Base-by-base conservation (phyloP, 2,888 invertebrate genomes). In the Stenotaenia linearis region DNA sequence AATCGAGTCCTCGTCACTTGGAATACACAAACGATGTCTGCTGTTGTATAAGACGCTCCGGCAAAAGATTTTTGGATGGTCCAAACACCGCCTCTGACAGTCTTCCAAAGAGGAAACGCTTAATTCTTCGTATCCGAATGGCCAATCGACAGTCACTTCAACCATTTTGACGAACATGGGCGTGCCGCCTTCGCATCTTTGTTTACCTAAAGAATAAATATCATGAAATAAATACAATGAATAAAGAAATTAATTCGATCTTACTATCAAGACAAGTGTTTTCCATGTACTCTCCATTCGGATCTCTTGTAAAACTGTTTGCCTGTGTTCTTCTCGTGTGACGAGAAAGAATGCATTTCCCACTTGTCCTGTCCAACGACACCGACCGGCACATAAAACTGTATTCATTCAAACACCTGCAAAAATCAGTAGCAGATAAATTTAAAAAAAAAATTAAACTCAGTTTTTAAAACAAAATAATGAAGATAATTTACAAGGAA, bases 101-200 rank as follows among this genome's bases (percentile, higher is more conserved):
- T 95, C 95, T 83, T 94, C 93, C 82, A 95, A 87, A 3, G 94
- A 94, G 87, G 95, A 90, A 85, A 95, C 94, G 75, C 92, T 92
- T 85, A 93, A 93, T 45, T 94, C 91, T 85, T 95, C 95, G 45
- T 94, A 93, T 86, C 95, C 94, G 85, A 95, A 95, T 5, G 95
- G 94, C 69, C 95, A 95, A 30, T 93, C 93, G 6, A 95, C 89
- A 37, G 94, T 90, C 86, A 93, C 94, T 85, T 94, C 94, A 87
- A 94, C 94, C 87, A 95, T 95, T 86, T 95, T 95, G 37, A 95
- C 93, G 85, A 95, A 95, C 9, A 95, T 93, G 1, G 93, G 92
- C 76, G 94, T 86, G 0, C 95, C 95, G 0, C 95, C 95, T 84
- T 95, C 95, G 85, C 95, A 95, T 77, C 95, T 90, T 82, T 78